Conservation (phyloP, 37 sponge, comb jelly and placozoan species). For the Petrosia ficiformis region DNA sequence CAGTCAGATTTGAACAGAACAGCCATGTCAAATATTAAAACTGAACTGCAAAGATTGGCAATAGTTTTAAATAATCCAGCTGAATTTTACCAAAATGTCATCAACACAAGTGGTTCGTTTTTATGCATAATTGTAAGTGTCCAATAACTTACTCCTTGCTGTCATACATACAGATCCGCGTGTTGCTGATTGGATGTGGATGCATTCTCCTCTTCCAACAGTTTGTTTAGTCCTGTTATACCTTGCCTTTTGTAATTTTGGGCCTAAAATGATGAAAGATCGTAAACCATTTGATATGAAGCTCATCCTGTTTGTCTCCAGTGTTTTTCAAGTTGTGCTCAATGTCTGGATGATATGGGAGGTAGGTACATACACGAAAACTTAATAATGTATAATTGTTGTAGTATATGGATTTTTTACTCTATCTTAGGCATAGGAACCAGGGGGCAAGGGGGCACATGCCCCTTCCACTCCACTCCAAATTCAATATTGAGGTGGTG, state of each 20-base stretch:
- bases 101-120: conserved; percentile 45
- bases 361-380: conserved; percentile 32
- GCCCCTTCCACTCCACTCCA: too few relatives aligned
- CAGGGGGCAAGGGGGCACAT: too few relatives aligned
- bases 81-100: conserved; percentile 43
- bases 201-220: conserved; percentile 89
- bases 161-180: conserved; percentile 95
- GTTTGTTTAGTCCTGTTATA: conserved; percentile 59
- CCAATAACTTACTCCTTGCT: neutral
- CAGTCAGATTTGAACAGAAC: too few relatives aligned
- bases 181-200: conserved; percentile 88
- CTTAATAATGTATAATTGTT: too few relatives aligned
- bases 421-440: too few relatives aligned
- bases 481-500: too few relatives aligned
- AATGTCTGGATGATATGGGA: conserved; percentile 74
- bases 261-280: conserved; percentile 83
- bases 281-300: conserved; percentile 75
- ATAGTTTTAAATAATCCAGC: conserved; percentile 12
- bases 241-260: conserved; percentile 51
- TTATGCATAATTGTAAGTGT: too few relatives aligned
- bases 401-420: too few relatives aligned
- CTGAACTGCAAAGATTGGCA: conserved; percentile 21
- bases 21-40: conserved; percentile 15
- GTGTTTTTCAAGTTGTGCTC: conserved; percentile 69
- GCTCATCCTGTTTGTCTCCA: conserved; percentile 72